Evolutionary conservation across 2,888 invertebrate species (phyloP).

Genomic region (Homarus gammarus): DNA sequence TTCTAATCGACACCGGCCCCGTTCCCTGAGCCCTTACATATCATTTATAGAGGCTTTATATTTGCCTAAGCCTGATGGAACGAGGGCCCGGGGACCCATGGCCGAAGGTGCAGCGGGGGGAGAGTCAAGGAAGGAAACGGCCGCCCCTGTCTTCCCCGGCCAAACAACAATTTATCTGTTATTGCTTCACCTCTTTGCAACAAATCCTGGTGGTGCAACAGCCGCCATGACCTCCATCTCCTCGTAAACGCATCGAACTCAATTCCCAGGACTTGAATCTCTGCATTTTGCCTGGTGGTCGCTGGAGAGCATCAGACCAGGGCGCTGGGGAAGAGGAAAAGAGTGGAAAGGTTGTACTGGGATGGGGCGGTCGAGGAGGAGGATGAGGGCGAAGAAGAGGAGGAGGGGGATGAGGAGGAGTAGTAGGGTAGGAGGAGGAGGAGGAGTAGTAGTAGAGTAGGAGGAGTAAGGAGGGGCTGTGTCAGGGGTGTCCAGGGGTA

Average conservation of each 20-base stretch:
- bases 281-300: constrained; percentile 64
- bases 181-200: constrained; percentile 64
- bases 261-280: constrained; percentile 66
- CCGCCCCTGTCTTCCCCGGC: constrained; percentile 43
- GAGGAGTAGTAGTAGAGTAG: neutral
- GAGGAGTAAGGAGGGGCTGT: neutral
- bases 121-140: constrained; percentile 42
- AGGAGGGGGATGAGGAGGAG: neutral
- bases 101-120: constrained; percentile 45
- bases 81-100: constrained; percentile 63
- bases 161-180: constrained; percentile 66
- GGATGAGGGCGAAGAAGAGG: neutral
- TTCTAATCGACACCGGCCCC: constrained; percentile 66
- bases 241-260: constrained; percentile 68
- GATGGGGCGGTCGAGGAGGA: neutral
- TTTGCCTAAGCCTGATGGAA: constrained; percentile 74
- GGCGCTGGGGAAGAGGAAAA: constrained; percentile 9
- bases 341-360: neutral
- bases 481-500: too few species aligned
- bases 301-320: constrained; percentile 41
- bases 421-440: neutral
- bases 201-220: constrained; percentile 63
- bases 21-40: constrained; percentile 62
- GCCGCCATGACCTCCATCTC: constrained; percentile 65
- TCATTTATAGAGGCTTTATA: constrained; percentile 71